Percentiles rank a stretch among this genome's conserved stretches.
Conservation (phyloP, 2,888 invertebrate genomes). For the Neoitamus cyanurus region DNA sequence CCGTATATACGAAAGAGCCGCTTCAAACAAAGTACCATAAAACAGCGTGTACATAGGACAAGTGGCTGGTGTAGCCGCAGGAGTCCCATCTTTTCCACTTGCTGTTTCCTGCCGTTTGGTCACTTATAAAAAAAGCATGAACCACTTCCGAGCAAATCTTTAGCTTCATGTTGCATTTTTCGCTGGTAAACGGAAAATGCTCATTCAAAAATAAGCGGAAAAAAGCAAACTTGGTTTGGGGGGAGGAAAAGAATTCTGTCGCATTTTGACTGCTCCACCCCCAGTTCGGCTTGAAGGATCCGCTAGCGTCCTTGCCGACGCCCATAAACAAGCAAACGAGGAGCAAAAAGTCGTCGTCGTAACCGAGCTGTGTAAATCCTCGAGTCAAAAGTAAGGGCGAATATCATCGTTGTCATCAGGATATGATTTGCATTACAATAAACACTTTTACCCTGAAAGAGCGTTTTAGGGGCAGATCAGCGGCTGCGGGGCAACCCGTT, state of each 20-base stretch:
- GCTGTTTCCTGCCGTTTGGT: neutral
- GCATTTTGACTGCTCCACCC: conserved; percentile 2
- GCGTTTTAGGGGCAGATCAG: conserved; percentile 7
- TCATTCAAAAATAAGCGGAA: neutral
- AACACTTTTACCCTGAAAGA: conserved; percentile 23
- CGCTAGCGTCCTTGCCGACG: conserved; percentile 8
- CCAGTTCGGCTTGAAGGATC: neutral
- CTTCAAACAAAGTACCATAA: neutral
- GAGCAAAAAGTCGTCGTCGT: conserved; percentile 9
- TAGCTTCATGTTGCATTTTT: conserved; percentile 10
- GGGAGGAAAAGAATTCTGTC: neutral
- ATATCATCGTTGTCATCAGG: conserved; percentile 47
- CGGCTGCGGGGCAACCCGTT: neutral
- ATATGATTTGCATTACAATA: conserved; percentile 53
- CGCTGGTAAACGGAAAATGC: neutral
- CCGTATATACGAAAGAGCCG: neutral
- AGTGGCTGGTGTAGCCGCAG: conserved; percentile 20
- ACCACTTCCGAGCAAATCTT: conserved; percentile 2
- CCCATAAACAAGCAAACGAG: conserved; percentile 26
- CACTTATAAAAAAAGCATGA: neutral
- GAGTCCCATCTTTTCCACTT: conserved; percentile 22
- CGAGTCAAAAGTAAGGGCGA: conserved; percentile 2
- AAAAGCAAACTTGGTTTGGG: neutral
- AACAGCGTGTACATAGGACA: neutral
- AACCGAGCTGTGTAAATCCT: conserved; percentile 31